These are phyloP conservation scores for Xyliphius kryptos DNA, from an alignment of 2,113 vertebrate species.

Conservation along the genomic window DNA sequence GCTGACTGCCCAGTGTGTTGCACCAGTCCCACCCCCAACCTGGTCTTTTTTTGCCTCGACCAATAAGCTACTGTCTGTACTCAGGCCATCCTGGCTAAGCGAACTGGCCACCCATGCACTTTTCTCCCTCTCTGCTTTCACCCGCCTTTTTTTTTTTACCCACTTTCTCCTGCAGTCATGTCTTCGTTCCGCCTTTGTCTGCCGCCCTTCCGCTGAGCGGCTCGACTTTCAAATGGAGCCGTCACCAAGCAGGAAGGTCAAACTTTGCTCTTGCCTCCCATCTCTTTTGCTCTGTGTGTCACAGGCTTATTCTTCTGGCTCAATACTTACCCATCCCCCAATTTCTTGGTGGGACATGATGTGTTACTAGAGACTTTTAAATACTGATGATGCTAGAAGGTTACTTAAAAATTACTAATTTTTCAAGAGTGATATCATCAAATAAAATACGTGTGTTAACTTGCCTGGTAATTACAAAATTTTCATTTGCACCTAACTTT, in stretches of 20 bases:
- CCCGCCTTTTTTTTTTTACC: slow-evolving; percentile 15
- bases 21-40: slow-evolving; percentile 37
- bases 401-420: no score
- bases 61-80: slow-evolving; percentile 11
- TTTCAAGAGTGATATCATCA: no score
- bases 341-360: not conserved
- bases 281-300: slow-evolving; percentile 34
- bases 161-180: slow-evolving; percentile 38
- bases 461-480: no score
- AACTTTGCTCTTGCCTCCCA: slow-evolving; percentile 34
- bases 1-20: slow-evolving; percentile 44
- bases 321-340: slow-evolving; percentile 1
- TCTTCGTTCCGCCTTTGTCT: slow-evolving; percentile 50
- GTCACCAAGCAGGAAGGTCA: slow-evolving; percentile 65
- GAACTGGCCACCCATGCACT: slow-evolving; percentile 55
- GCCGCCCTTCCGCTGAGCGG: slow-evolving; percentile 37
- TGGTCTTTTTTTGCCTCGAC: slow-evolving; percentile 17
- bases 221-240: slow-evolving; percentile 43
- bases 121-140: slow-evolving; percentile 31
- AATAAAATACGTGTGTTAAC: no score
- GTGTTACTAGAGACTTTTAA: not conserved
- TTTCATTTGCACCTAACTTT: no score
- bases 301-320: slow-evolving; percentile 28
- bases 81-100: slow-evolving; percentile 9
- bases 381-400: no score